These are phyloP conservation scores for Osedax frankpressi DNA, from an alignment of 2,888 invertebrate genomes.

Conservation along the genomic window DNA sequence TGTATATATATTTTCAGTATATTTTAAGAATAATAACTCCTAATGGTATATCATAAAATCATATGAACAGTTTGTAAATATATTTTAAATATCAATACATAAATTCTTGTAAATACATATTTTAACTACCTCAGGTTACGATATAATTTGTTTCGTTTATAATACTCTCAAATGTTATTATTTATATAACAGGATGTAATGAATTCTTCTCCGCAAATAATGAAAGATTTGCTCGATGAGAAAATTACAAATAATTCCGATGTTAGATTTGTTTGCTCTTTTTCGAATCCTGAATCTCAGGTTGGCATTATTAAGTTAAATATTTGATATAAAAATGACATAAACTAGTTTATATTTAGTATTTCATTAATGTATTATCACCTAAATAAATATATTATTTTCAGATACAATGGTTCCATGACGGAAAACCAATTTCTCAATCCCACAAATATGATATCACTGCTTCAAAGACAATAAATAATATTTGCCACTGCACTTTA, in stretches of 20 bases:
- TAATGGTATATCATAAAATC: no score
- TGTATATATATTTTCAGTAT: no score
- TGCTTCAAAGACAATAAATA: neutral
- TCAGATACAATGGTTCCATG: conserved; percentile 85
- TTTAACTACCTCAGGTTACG: no score
- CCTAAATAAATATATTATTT: neutral
- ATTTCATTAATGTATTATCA: neutral
- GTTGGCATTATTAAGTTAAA: neutral
- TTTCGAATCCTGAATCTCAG: neutral
- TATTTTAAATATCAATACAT: no score
- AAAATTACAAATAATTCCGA: neutral
- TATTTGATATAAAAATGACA: neutral
- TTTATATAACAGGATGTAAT: neutral
- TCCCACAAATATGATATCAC: neutral
- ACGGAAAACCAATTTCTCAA: conserved; percentile 55
- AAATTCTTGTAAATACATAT: no score
- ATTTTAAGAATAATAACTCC: no score
- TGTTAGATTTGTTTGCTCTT: neutral
- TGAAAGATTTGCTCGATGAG: neutral
- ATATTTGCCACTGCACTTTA: neutral
- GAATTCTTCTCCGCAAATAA: neutral
- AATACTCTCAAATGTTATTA: no score
- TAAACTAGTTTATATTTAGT: no score
- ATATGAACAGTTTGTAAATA: no score
- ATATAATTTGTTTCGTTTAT: no score